Base-by-base conservation (phyloP, 2,888 invertebrate genomes). In the Apotomis betuletana region DNA sequence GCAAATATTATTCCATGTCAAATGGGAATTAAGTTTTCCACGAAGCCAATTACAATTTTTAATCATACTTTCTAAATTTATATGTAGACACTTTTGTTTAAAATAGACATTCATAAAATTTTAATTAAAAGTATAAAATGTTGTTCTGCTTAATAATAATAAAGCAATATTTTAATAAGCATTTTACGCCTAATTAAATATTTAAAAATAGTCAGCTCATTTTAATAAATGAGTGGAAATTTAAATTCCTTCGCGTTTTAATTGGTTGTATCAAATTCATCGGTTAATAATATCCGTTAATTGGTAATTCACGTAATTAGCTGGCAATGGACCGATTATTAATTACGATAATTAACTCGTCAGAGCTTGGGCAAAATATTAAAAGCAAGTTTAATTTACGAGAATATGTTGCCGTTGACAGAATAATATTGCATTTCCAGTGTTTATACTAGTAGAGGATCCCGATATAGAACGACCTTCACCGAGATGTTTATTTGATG, bases 271-370 rank as follows among this genome's bases (percentile, higher is more conserved):
- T 64, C 44, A 64, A 44, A 44, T n/a, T 57, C 36, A 57, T 46
- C n/a, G 27, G 27, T 46, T 27, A n/a, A 57, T 36, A 46, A 46
- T 65, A 27, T 44, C 27, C 46, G 46, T 57, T 57, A 65, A 65
- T 55, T 46, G 46, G 44, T 57, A 65, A 52, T 13, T 12, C 49
- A 9, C 46, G 57, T 65, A 65, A 65, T 65, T 65, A 57, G 57
- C n/a, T 46, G 65, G 27, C 64, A 55, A n/a, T 5, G 58, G 27
- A 6, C n/a, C 15, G 44, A 27, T 64, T 44, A 64, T 64, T 55
- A 44, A 64, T 55, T 15, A 54, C 52, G 55, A 64, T 64, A 64
- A 64, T 64, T 54, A 12, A 55, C 54, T 46, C 44, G 55, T 55
- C 27, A 27, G 27, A 55, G 55, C 27, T 4, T 64, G n/a, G 46